Conservation (phyloP, 2,888 invertebrate genomes). For the Mactromeris polynyma region DNA sequence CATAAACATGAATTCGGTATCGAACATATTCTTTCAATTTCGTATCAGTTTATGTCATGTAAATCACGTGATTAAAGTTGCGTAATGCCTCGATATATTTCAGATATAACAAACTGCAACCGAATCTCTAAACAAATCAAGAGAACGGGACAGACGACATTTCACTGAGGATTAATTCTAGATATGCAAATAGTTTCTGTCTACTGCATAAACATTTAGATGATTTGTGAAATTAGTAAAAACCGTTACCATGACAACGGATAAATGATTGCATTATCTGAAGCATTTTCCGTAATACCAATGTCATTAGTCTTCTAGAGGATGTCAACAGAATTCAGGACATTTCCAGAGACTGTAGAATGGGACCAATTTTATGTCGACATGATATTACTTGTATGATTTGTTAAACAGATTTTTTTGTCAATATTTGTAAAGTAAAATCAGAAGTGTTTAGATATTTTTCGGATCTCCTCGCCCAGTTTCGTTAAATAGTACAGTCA, state of each 20-base stretch:
- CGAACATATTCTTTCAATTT: neutral
- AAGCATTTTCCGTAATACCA: neutral
- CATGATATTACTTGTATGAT: too few relatives aligned
- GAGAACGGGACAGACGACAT: neutral
- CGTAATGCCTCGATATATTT: neutral
- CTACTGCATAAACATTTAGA: neutral
- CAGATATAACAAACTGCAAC: neutral
- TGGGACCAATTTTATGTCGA: neutral
- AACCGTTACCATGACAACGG: slow-evolving; percentile 23
- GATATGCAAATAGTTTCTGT: slow-evolving; percentile 13
- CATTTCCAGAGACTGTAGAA: neutral
- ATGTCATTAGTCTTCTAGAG: neutral
- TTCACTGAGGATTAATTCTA: neutral
- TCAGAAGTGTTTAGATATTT: too few relatives aligned
- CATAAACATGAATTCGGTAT: neutral
- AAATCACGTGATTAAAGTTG: too few relatives aligned
- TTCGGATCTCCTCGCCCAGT: too few relatives aligned
- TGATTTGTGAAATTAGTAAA: slow-evolving; percentile 22
- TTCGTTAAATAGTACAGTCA: too few relatives aligned
- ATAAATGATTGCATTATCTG: slow-evolving; percentile 6
- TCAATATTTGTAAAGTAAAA: too few relatives aligned
- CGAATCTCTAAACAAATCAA: neutral
- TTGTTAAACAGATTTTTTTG: too few relatives aligned
- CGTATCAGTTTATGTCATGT: neutral
- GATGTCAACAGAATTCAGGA: neutral